Conservation (phyloP, 1,140 invertebrate species). For the Rhagoletis zephyria region DNA sequence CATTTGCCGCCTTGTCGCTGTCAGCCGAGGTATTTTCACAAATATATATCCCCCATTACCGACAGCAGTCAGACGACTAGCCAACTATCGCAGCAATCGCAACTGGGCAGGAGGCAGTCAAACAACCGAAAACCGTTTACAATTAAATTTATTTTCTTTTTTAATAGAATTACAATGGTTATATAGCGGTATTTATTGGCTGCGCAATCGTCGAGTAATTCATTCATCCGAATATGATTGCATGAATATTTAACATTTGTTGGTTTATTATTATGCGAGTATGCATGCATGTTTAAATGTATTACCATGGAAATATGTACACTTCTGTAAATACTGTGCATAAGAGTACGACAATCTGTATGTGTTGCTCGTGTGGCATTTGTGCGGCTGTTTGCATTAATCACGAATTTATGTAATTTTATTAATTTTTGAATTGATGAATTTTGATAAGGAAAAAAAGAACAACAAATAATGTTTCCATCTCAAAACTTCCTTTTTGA, state of each 20-base stretch:
- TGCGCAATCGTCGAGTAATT: constrained; percentile 6
- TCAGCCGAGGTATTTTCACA: background rate
- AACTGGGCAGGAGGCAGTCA: constrained; percentile 22
- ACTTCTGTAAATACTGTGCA: too few species aligned
- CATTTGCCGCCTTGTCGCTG: background rate
- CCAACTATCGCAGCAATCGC: too few species aligned
- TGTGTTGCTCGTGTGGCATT: too few species aligned
- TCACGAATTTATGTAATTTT: too few species aligned
- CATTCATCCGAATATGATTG: constrained; percentile 35
- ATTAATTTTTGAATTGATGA: too few species aligned
- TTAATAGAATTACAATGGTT: constrained; percentile 40
- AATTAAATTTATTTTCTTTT: constrained; percentile 40
- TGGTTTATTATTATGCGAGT: background rate
- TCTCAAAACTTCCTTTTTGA: too few species aligned
- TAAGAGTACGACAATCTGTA: too few species aligned
- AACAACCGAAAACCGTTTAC: constrained; percentile 38
- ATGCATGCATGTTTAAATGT: too few species aligned
- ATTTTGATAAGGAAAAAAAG: too few species aligned
- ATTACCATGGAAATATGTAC: background rate
- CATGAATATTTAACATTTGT: constrained; percentile 14
- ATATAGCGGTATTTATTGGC: constrained; percentile 35
- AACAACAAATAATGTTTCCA: too few species aligned
- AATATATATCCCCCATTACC: constrained; percentile 12
- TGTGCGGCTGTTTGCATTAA: too few species aligned
- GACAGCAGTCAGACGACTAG: background rate